Conservation (phyloP, 2,797 vertebrate species). For the Alectoris magna region DNA sequence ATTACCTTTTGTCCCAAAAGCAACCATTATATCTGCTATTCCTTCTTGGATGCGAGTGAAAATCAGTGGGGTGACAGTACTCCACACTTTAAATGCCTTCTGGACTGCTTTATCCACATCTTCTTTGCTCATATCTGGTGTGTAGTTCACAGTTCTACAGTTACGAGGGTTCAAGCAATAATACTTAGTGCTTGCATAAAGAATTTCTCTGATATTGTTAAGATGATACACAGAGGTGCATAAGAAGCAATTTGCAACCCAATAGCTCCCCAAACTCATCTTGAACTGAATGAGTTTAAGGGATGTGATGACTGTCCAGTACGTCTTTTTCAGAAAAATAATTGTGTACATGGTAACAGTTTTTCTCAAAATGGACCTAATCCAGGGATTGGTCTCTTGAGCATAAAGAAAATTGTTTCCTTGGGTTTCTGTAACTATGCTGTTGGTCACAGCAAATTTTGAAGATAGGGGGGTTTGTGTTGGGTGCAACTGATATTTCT, state of each 20-base stretch:
- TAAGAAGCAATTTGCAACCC: background rate
- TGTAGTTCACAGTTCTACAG: slow-evolving; percentile 87
- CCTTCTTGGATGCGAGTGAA: slow-evolving; percentile 85
- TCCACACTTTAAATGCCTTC: slow-evolving; percentile 90
- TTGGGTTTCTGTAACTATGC: background rate
- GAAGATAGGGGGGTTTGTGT: background rate
- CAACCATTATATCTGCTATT: slow-evolving; percentile 92
- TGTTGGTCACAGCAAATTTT: background rate
- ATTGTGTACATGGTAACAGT: rapidly evolving
- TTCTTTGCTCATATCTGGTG: slow-evolving; percentile 86
- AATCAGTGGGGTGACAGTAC: slow-evolving; percentile 86
- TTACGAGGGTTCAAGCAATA: background rate
- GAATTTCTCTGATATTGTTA: background rate
- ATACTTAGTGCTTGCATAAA: background rate
- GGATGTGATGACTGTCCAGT: background rate
- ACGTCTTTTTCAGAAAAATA: background rate
- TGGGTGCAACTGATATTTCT: background rate
- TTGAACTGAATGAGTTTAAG: background rate
- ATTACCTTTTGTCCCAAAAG: slow-evolving; percentile 85
- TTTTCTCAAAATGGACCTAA: background rate
- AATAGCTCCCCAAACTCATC: background rate
- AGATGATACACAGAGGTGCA: background rate
- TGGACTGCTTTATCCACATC: slow-evolving; percentile 88
- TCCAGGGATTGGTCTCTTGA: background rate
- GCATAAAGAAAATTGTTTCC: background rate